These are phyloP conservation scores for Epizoanthus rinbou DNA, from an alignment of 92 coral and sea anemone species.

Conservation along the genomic window DNA sequence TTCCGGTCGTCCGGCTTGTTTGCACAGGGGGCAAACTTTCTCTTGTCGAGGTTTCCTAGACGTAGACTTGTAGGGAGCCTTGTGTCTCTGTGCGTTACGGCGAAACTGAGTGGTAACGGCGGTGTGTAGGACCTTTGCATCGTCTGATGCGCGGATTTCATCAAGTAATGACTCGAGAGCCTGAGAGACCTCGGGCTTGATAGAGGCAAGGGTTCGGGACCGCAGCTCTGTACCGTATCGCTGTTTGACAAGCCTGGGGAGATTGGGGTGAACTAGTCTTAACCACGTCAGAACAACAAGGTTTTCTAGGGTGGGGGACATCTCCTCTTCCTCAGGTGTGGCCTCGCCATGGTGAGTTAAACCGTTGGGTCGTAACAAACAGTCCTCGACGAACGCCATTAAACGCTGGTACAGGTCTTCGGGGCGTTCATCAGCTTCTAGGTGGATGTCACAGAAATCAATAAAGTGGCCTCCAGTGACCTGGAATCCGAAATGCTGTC, in stretches of 20 bases:
- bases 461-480: slow-evolving; percentile 64
- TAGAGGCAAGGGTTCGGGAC: slow-evolving; percentile 64
- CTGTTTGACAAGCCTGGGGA: slow-evolving; percentile 67
- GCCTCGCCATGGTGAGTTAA: slow-evolving; percentile 68
- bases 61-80: background rate
- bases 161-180: slow-evolving; percentile 57
- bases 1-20: slow-evolving; percentile 18
- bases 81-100: slow-evolving; percentile 13
- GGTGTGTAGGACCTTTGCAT: slow-evolving; percentile 59
- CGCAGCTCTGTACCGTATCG: slow-evolving; percentile 69
- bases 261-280: slow-evolving; percentile 53
- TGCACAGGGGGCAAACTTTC: too few species aligned
- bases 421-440: slow-evolving; percentile 74
- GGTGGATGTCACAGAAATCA: slow-evolving; percentile 55
- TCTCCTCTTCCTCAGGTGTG: slow-evolving; percentile 63
- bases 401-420: slow-evolving; percentile 76
- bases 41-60: background rate
- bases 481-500: slow-evolving; percentile 73
- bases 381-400: slow-evolving; percentile 70
- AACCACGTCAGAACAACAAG: slow-evolving; percentile 62
- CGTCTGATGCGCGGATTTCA: slow-evolving; percentile 61
- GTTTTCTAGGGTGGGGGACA: slow-evolving; percentile 68
- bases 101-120: slow-evolving; percentile 41
- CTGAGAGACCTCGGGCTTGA: slow-evolving; percentile 64
- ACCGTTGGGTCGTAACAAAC: slow-evolving; percentile 55